phyloP scores from a whole-genome alignment of 2,797 vertebrate genomes.

The Galago senegalensis region DNA sequence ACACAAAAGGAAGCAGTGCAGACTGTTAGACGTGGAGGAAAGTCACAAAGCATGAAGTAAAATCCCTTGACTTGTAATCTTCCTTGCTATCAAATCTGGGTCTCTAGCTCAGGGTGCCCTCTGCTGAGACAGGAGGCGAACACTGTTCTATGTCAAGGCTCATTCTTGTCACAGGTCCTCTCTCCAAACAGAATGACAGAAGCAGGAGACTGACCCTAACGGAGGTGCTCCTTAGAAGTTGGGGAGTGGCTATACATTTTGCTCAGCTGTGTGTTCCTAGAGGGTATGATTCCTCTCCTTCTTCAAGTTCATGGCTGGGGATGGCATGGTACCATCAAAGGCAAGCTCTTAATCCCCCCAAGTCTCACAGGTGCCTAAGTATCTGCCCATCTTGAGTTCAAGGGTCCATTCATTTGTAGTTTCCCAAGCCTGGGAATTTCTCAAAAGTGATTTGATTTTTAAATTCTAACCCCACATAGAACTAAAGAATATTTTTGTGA shows the following conservation, averaged over 20 bases:
- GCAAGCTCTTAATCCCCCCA: background rate
- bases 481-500: background rate
- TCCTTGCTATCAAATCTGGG: background rate
- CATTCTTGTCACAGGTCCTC: background rate
- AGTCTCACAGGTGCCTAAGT: background rate
- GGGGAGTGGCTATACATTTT: background rate
- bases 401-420: background rate
- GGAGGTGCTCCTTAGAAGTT: background rate
- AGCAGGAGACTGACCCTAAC: background rate
- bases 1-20: background rate
- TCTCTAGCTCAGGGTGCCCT: background rate
- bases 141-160: too few relatives aligned
- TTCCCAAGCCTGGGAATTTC: background rate
- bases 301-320: background rate
- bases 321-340: background rate
- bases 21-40: background rate
- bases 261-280: background rate
- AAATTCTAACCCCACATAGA: background rate
- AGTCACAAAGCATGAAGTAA: background rate
- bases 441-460: constrained; percentile 35
- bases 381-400: background rate
- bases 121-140: too few relatives aligned
- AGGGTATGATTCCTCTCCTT: background rate
- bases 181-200: too few relatives aligned
- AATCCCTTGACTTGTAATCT: background rate